Base-by-base conservation (phyloP, 2,113 vertebrate genomes). In the Vicugna pacos region DNA sequence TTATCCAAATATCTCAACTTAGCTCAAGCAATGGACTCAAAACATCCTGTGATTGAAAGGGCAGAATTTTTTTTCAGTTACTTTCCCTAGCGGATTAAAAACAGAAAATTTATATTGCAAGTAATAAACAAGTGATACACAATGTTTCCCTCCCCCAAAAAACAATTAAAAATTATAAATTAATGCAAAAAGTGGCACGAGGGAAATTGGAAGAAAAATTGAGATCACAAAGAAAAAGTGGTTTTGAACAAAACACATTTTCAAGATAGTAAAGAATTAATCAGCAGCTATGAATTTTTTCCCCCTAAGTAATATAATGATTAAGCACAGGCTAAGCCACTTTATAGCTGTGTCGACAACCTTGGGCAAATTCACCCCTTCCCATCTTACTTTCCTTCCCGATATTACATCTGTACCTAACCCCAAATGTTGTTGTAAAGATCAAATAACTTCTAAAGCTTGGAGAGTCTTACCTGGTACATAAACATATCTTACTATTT, bases 31-130 rank as follows among this genome's bases (percentile, higher is more conserved):
- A 64, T 72, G 42, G 52, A 91, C 58, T 92, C 92, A 93, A 95
- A 95, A 93, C 94, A 94, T 94, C 81, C 94, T 89, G 93, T 52
- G 60, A 83, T 93, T 87, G 89, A 95, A 94, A 96, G 52, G 62
- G 81, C 50, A 58, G 72, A 32, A 42, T 42, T 67, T 96, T 92
- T 93, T 95, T 87, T 90, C 64, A 89, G 73, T 97, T 83, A 75
- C 67, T 73, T 94, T 88, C 52, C 38, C 56, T 19, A 80, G 35
- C 73, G 93, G 80, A 97, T 97, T 95, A 93, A 96, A 97, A 96
- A 87, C 76, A 95, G 94, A 96, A 96, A 93, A 92, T 79, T 69
- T 22, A 26, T 87, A 93, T 35, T 56, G 9, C 28, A 85, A 72
- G 62, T 77, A 72, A 67, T 89, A 90, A 93, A 58, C 62, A 96